Percentiles rank a stretch among this genome's conserved stretches.
Conservation (phyloP, 2,113 vertebrate genomes). For the Sceloporus undulatus region DNA sequence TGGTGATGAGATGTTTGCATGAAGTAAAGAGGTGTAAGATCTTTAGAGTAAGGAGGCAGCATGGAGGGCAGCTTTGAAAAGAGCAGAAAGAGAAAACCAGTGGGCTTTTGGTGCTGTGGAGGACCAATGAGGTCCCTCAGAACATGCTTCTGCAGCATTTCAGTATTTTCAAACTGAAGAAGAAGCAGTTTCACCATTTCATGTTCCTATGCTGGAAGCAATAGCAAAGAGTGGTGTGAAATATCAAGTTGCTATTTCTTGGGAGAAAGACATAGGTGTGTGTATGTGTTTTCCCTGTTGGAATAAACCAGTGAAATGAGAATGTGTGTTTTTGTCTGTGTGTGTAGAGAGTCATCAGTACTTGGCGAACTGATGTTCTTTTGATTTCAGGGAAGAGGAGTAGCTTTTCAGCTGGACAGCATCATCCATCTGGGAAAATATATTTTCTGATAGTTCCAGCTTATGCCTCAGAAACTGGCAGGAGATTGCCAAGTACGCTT, state of each 20-base stretch:
- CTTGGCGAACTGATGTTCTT: conserved; percentile 9
- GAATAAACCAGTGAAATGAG: background rate
- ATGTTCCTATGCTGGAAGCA: background rate
- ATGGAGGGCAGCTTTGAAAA: background rate
- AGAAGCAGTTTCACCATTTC: background rate
- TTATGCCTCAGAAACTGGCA: conserved; percentile 12
- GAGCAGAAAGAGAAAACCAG: background rate
- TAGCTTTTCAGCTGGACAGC: conserved; percentile 8
- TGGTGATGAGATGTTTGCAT: background rate
- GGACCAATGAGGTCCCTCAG: background rate
- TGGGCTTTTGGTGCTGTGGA: background rate
- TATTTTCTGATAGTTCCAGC: conserved; percentile 34
- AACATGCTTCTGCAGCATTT: background rate
- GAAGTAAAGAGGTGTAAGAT: background rate
- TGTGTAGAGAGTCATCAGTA: background rate
- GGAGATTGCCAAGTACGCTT: conserved; percentile 17
- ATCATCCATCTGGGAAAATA: conserved; percentile 34
- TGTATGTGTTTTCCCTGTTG: background rate
- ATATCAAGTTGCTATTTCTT: background rate
- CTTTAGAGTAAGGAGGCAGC: background rate
- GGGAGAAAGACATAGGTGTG: background rate
- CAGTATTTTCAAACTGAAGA: background rate
- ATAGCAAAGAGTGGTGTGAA: background rate
- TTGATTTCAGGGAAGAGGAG: conserved; percentile 19
- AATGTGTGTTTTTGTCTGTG: background rate